Evolutionary conservation across 2,888 invertebrate genomes (phyloP), one percentile per base, ranked within the genome.

Genomic region (Sisyra terminalis): DNA sequence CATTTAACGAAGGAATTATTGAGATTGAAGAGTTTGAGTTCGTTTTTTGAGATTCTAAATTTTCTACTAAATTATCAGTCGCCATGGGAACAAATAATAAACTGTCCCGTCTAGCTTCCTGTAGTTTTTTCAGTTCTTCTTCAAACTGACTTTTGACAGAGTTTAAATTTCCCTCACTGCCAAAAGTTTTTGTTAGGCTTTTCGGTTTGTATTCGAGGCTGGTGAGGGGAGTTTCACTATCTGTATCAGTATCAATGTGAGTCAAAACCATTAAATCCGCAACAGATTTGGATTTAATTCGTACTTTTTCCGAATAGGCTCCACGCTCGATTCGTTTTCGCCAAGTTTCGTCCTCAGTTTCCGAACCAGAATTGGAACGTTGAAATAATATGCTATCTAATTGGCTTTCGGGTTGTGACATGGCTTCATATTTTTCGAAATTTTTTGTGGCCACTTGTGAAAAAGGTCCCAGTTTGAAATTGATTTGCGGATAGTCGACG

Each of bases 231-330:
- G 64, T 61, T 48, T 72, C 71, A 1, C 69, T 68, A 48, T 74
- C 74, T 3, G 72, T 71, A 15, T 39, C 39, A 47, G 61, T 65
- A 50, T 77, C 76, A 14, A 78, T 75, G 49, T 76, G 76, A 10
- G 76, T 77, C 34, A 78, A 57, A 29, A 75, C 64, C 75, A 78
- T 75, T 17, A 78, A 58, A 58, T 78, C 76, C 7, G 76, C 72
- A 1, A 76, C 75, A 39, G 75, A 76, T 53, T 71, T 70, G 0
- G 76, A 76, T 55, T 77, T 77, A 49, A 73, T 69, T 46, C 71
- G 67, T 1, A 76, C 75, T 56, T 75, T 73, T 52, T 74, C 74
- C 1, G 72, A 67, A 45, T 70, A 69, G 36, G 66, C 70, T 1
- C 71, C 71, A 17, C 69, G 59, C 55, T 75, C 75, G 24, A 75